Conservation (phyloP, 2,888 invertebrate genomes). For the Calameuta pallipes region DNA sequence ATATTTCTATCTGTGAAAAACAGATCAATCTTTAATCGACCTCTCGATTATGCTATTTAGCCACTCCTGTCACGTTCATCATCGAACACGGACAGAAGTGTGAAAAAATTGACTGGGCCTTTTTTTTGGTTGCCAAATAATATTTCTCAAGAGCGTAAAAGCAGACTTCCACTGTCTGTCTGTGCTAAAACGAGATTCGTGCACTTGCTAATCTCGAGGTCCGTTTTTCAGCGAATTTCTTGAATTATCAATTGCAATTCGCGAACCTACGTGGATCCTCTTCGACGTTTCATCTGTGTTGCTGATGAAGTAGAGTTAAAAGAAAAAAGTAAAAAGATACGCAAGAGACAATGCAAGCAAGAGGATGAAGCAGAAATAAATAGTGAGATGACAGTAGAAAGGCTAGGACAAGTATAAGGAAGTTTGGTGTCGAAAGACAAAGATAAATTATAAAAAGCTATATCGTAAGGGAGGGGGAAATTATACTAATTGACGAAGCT, state of each 20-base stretch:
- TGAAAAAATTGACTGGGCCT: not conserved
- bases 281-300: not conserved
- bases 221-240: not conserved
- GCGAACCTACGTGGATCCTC: not conserved
- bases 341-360: not conserved
- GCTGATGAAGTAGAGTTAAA: not conserved
- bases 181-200: not conserved
- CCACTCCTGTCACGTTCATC: not conserved
- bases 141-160: not conserved
- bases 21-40: not conserved
- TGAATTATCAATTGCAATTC: not conserved
- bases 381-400: not conserved
- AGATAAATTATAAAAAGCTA: not conserved
- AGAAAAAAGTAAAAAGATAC: not conserved
- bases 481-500: not conserved
- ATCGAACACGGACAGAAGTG: not conserved
- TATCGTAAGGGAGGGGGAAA: not conserved
- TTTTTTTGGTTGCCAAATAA: not conserved
- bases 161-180: not conserved
- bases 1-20: too few species aligned
- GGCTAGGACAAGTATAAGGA: not conserved
- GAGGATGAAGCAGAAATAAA: not conserved
- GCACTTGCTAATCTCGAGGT: not conserved
- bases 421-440: not conserved
- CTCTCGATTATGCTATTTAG: not conserved